Evolutionary conservation across 2,113 vertebrate species (phyloP).

Genomic region (Tragelaphus imberbis): DNA sequence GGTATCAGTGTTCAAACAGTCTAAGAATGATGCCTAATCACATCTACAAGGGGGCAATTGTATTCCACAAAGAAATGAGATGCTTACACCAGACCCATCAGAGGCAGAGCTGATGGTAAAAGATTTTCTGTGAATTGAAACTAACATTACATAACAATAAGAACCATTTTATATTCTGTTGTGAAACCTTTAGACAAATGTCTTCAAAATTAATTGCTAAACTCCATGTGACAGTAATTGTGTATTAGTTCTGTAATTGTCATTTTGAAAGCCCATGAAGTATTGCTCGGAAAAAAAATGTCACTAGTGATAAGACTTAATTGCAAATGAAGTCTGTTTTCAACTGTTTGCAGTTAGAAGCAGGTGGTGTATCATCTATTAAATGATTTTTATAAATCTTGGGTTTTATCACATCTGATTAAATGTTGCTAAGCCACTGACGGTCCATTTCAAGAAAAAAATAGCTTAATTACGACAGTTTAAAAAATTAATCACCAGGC

Average conservation of each 20-base stretch:
- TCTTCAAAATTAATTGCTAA: conserved; percentile 83
- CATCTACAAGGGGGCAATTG: conserved; percentile 21
- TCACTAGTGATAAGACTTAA: conserved; percentile 84
- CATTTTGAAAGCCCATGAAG: conserved; percentile 83
- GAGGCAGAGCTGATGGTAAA: conserved; percentile 15
- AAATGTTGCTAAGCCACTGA: conserved; percentile 75
- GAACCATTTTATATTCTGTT: conserved; percentile 75
- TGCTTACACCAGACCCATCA: conserved; percentile 18
- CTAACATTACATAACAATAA: conserved; percentile 77
- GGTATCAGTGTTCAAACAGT: conserved; percentile 68
- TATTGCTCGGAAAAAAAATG: conserved; percentile 81
- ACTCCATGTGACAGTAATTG: conserved; percentile 85
- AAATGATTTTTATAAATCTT: conserved; percentile 81
- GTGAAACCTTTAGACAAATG: conserved; percentile 81
- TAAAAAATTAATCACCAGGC: conserved; percentile 57
- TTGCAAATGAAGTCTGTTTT: conserved; percentile 84
- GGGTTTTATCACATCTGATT: conserved; percentile 80
- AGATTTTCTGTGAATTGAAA: conserved; percentile 59
- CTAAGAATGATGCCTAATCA: conserved; percentile 50
- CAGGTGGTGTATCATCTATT: conserved; percentile 82
- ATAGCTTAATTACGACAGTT: conserved; percentile 70
- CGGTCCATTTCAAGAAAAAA: conserved; percentile 68
- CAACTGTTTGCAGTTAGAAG: conserved; percentile 79
- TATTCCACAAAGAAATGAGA: conserved; percentile 30
- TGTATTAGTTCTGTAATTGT: conserved; percentile 84